Evolutionary conservation across 2,888 invertebrate genomes (phyloP), one percentile per base, ranked within the genome.

Genomic region (Globia sparganii): DNA sequence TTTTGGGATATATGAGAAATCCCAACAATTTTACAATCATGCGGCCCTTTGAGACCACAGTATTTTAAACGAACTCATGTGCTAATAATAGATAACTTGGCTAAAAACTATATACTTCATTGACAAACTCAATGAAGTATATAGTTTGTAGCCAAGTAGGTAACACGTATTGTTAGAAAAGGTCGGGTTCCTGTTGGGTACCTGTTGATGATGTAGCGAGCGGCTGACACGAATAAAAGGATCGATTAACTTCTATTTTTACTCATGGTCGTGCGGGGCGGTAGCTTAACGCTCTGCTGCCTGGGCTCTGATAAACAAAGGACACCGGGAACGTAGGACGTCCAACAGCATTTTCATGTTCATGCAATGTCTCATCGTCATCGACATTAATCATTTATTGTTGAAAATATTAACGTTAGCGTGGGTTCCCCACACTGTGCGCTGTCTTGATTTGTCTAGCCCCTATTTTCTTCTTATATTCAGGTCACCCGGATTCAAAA

Each of bases 231-330:
- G 92, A 94, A 95, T 95, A 94, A 94, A 93, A 92, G 93, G 93
- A 96, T 96, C 96, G 96, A 96, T 96, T 95, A 94, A 92, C 92
- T 94, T 96, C 96, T 96, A 96, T 96, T 96, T 96, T 95, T 96
- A 96, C 92, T 90, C 93, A 87, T 91, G 92, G 91, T 92, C 90
- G 92, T 92, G 87, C 86, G 89, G 90, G 90, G 88, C 91, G 90
- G 86, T 86, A 87, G 87, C 88, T 89, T 88, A 85, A 86, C 90
- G 91, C 88, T 88, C 91, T 90, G 87, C 88, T 91, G 90, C 87
- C 90, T 91, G 89, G 90, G 86, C 88, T 88, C 86, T 86, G 87
- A 87, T 90, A 89, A 91, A 93, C 92, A 93, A 94, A 92, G 92
- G 91, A 91, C 89, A 87, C 85, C 80, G 84, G 83, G 86, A 86